Percentiles rank a stretch among this genome's conserved stretches.
These are phyloP conservation scores for Frankliniella intonsa DNA, from an alignment of 2,888 invertebrate species.

Conservation along the genomic window DNA sequence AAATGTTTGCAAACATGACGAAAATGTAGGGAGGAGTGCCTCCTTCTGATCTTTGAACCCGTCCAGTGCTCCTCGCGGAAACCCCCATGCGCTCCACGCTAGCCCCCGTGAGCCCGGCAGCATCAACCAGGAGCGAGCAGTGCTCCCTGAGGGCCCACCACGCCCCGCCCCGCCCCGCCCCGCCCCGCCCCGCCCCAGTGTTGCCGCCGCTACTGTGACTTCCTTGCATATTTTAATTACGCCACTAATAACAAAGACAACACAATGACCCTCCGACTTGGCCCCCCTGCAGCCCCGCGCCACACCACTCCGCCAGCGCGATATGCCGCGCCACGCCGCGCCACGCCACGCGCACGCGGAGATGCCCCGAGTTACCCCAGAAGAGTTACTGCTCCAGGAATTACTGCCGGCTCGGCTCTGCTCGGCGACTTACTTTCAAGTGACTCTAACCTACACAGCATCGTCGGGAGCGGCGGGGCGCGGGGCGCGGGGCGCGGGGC, in stretches of 20 bases:
- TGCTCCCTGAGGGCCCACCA: too few species aligned
- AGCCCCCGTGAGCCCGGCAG: too few species aligned
- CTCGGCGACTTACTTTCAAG: conserved; percentile 17
- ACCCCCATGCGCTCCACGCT: too few species aligned
- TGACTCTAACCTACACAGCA: background rate
- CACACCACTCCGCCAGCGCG: background rate
- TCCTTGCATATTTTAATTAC: conserved; percentile 27
- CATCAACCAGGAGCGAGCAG: too few species aligned
- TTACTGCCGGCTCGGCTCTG: background rate
- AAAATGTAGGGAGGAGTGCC: too few species aligned
- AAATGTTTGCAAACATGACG: too few species aligned
- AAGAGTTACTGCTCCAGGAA: background rate
- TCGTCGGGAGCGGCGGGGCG: background rate
- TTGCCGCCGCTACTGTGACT: background rate
- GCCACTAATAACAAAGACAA: conserved; percentile 25
- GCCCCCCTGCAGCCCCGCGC: background rate
- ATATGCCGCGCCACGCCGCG: background rate
- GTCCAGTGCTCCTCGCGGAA: too few species aligned
- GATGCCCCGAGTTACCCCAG: background rate
- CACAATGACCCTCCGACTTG: conserved; percentile 4
- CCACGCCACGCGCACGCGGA: background rate
- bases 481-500: background rate
- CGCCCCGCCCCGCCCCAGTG: background rate
- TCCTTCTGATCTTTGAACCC: too few species aligned
- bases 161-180: background rate